Evolutionary conservation across 2,888 invertebrate genomes (phyloP).

Genomic region (Perdita meconis): DNA sequence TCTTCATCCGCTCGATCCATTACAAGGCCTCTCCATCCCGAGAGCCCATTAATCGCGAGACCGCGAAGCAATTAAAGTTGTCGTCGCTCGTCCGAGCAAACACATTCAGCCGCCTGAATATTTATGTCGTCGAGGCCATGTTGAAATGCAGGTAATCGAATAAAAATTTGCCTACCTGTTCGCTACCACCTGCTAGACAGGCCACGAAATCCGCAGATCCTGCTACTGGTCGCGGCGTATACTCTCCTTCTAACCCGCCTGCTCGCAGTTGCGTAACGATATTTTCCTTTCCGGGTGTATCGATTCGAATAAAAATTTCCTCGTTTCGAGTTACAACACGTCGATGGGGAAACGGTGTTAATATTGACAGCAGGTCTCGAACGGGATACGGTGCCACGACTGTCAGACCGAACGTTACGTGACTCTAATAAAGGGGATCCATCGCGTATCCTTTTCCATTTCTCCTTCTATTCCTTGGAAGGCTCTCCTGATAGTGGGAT

Average conservation of each 20-base stretch:
- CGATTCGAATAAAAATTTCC: constrained; percentile 34
- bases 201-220: constrained; percentile 27
- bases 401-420: constrained; percentile 35
- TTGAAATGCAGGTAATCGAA: constrained; percentile 4
- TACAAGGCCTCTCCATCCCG: constrained; percentile 3
- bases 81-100: constrained; percentile 8
- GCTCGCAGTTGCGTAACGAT: constrained; percentile 55
- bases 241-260: constrained; percentile 1
- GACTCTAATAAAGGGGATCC: constrained; percentile 54
- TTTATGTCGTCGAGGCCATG: background rate
- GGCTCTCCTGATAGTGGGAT: background rate
- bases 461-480: constrained; percentile 13
- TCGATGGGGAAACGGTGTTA: constrained; percentile 34
- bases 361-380: constrained; percentile 40
- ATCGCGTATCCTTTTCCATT: constrained; percentile 21
- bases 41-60: constrained; percentile 21
- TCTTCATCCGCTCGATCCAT: constrained; percentile 12
- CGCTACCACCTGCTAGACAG: constrained; percentile 9
- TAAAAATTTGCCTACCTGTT: constrained; percentile 26
- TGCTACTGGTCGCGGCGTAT: constrained; percentile 22
- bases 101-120: constrained; percentile 8
- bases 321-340: constrained; percentile 50
- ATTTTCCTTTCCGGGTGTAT: constrained; percentile 53
- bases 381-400: constrained; percentile 15
- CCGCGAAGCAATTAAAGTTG: constrained; percentile 39